Evolutionary conservation across 2,113 vertebrate species (phyloP), one percentile per base, ranked within the genome.

Genomic region (Paracanthobrama guichenoti): DNA sequence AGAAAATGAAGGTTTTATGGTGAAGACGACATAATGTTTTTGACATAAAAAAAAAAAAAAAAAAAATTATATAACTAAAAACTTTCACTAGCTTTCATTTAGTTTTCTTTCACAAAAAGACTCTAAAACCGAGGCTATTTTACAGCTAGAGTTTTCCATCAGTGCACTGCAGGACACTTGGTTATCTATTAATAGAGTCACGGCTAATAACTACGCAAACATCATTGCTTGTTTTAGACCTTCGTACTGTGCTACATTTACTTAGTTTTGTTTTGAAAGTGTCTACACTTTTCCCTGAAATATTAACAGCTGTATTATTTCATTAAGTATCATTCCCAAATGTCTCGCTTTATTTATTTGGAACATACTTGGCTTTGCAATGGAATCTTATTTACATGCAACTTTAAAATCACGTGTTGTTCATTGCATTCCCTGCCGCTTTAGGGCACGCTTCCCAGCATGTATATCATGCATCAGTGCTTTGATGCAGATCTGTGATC

Each of bases 151-250:
- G 24, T 75, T 75, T 75, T 31, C 72, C 72, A 20, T 75, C 46
- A 42, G 28, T 16, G 35, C 22, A 13, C 76, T 78, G 76, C 13
- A 44, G 31, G 53, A 16, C 55, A 78, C 55, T 53, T 80, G 78
- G 78, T 80, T 67, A 80, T 50, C 67, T 80, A 80, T 80, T 67
- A 67, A 80, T 50, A 50, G 78, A 67, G 9, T 26, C 42, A 50
- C 1, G 11, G 24, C 60, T 35, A 31, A 67, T 80, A 67, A 35
- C 44, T 50, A 35, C 35, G 44, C 78, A 67, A 80, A 80, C 44
- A 80, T 66, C n/a, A 50, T 67, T 80, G 60, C 60, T 67, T 67
- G 78, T 80, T 80, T 79, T 50, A 80, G 78, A 12, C 3, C 10
- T 66, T 50, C 44, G 3, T 31, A 26, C 78, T 80, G 60, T 50